Conservation (phyloP, 2,113 vertebrate genomes). For the Chinchilla lanigera region DNA sequence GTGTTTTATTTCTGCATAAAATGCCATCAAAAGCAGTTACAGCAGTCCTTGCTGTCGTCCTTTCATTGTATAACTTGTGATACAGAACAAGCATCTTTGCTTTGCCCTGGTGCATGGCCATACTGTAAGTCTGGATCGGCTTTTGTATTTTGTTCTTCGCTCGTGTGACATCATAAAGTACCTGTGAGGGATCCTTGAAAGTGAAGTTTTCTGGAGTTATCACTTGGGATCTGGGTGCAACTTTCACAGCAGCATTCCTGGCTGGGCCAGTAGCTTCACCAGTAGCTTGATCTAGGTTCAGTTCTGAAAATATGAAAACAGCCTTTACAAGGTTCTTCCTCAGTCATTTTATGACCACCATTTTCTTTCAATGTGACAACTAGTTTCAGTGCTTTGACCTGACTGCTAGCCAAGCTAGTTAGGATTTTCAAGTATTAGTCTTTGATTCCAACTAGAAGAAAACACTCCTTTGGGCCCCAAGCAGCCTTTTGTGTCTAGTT, state of each 20-base stretch:
- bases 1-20: slow-evolving; percentile 17
- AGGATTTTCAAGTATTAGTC: not conserved
- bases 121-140: not conserved
- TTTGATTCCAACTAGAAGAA: not conserved
- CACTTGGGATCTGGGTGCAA: not conserved
- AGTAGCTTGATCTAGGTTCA: not conserved
- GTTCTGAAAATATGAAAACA: not conserved
- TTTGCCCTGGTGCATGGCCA: too few species aligned
- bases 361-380: not conserved
- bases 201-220: not conserved
- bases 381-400: not conserved
- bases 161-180: not conserved
- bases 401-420: not conserved
- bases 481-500: not conserved
- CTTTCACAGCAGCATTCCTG: not conserved
- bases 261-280: not conserved
- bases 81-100: not conserved
- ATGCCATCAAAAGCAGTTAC: not conserved
- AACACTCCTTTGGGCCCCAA: not conserved
- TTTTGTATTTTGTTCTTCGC: not conserved
- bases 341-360: not conserved
- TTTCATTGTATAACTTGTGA: not conserved
- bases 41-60: not conserved
- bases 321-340: not conserved
- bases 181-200: not conserved